phyloP scores from a whole-genome alignment of 2,797 vertebrate genomes.

The Brachyalestes nurse region DNA sequence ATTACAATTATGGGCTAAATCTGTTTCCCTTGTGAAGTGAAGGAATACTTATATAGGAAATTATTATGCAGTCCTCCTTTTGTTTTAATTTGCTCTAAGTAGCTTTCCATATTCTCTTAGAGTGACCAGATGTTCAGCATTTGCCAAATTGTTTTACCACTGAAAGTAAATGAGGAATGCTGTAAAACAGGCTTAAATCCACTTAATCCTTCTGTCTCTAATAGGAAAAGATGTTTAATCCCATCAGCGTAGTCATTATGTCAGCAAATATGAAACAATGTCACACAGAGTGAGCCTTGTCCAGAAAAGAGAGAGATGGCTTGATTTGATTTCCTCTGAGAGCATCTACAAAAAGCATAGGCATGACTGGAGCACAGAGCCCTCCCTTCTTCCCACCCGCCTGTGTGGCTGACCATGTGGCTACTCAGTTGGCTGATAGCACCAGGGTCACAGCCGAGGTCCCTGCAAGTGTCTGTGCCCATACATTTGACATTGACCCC shows the following conservation, averaged over 20 bases:
- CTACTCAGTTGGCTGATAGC: slow-evolving; percentile 58
- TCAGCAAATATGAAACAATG: slow-evolving; percentile 60
- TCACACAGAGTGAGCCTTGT: slow-evolving; percentile 55
- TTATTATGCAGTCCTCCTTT: slow-evolving; percentile 78
- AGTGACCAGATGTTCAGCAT: slow-evolving; percentile 83
- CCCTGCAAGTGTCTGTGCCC: slow-evolving; percentile 70
- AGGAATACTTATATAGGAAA: slow-evolving; percentile 76
- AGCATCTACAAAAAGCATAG: slow-evolving; percentile 57
- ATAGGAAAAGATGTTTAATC: slow-evolving; percentile 61
- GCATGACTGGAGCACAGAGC: slow-evolving; percentile 1
- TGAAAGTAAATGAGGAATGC: slow-evolving; percentile 66
- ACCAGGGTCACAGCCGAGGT: slow-evolving; percentile 67
- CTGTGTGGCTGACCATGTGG: slow-evolving; percentile 33
- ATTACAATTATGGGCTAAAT: slow-evolving; percentile 64
- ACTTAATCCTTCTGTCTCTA: slow-evolving; percentile 66
- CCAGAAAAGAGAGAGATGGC: slow-evolving; percentile 21
- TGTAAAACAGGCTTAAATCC: slow-evolving; percentile 62
- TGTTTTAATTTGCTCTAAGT: slow-evolving; percentile 83
- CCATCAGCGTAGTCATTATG: slow-evolving; percentile 59
- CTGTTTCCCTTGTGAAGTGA: slow-evolving; percentile 73
- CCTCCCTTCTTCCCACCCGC: not conserved
- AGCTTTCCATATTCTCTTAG: slow-evolving; percentile 76
- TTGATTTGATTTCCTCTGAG: slow-evolving; percentile 61
- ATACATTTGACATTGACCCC: slow-evolving; percentile 64
- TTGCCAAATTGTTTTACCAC: slow-evolving; percentile 70